Evolutionary conservation across 2,113 vertebrate genomes (phyloP), one percentile per base, ranked within the genome.

Genomic region (Oreocharis arfaki): DNA sequence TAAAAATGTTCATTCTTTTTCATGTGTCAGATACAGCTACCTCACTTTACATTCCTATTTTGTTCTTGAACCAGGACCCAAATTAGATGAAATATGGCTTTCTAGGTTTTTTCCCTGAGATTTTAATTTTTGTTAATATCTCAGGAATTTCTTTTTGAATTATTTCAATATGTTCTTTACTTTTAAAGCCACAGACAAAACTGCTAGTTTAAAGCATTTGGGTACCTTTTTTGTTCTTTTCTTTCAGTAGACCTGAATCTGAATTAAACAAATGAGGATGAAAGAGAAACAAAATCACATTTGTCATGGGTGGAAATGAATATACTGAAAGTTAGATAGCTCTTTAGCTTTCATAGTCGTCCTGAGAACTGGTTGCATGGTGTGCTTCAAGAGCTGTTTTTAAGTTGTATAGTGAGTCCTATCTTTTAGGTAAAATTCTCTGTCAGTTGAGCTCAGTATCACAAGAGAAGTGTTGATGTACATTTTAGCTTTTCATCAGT

Each of bases 401-500:
- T 73, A 7, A 35, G 39, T 69, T 76, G 10, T 69, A 42, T 7
- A 67, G 33, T 20, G 53, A 90, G 35, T n/a, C 21, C 16, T 94
- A 22, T 85, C 53, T 82, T 84, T 80, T 30, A 55, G 53, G 39
- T 35, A 93, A 91, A 79, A 69, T 60, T 82, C 56, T 90, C 35
- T 77, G 63, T 57, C 47, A 23, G 28, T 26, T 73, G 61, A 57
- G 84, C 42, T 85, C 78, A 56, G 20, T 22, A 67, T 73, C 71
- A 70, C 59, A 94, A 91, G 67, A 53, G 74, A 33, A 77, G 39
- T 74, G 63, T 61, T 95, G 87, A 93, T 59, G 59, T 83, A 90
- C 23, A 27, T 85, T 90, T 86, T 88, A 83, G 68, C 76, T 96
- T 93, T 95, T 85, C 78, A 90, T 74, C 67, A 63, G 35, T 83